Evolutionary conservation across 1,140 invertebrate species (phyloP), one percentile per base, ranked within the genome.

Genomic region (Calliopsis andreniformis): DNA sequence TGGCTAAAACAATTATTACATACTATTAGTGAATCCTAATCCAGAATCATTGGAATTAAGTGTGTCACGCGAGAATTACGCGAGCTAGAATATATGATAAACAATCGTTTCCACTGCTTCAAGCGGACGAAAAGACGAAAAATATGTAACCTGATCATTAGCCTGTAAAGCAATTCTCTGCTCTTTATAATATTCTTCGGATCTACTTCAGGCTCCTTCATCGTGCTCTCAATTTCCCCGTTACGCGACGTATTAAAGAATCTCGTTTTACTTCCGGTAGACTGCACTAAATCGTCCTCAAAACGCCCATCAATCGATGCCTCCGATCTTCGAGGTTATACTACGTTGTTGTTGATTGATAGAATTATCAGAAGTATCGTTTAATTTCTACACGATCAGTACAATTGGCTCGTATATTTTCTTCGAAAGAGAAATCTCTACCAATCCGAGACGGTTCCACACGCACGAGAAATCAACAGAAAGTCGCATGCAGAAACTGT

Each of bases 61-160:
- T n/a, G n/a, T n/a, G n/a, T n/a, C n/a, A n/a, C n/a, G n/a, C n/a
- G n/a, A n/a, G n/a, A n/a, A n/a, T n/a, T n/a, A n/a, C n/a, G n/a
- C n/a, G n/a, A n/a, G n/a, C n/a, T n/a, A n/a, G n/a, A n/a, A n/a
- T n/a, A n/a, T n/a, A n/a, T n/a, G n/a, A n/a, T n/a, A n/a, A n/a
- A n/a, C n/a, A n/a, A n/a, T 18, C 4, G 5, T 28, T 30, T 42
- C n/a, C 14, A 30, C 14, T 42, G n/a, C 3, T 12, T 35, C 42
- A n/a, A n/a, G 79, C 5, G 14, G 20, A 7, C 16, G 2, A 20
- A 39, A 58, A 28, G 32, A 45, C 61, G 16, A 16, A 25, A 63
- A 84, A 76, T 75, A 58, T 78, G 42, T 69, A 87, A 97, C 97
- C 97, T 98, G 87, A 98, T 97, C 82, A 98, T 97, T 83, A 98